phyloP scores from a whole-genome alignment of 2,888 invertebrate genomes.

The Chymomyza fuscimana region DNA sequence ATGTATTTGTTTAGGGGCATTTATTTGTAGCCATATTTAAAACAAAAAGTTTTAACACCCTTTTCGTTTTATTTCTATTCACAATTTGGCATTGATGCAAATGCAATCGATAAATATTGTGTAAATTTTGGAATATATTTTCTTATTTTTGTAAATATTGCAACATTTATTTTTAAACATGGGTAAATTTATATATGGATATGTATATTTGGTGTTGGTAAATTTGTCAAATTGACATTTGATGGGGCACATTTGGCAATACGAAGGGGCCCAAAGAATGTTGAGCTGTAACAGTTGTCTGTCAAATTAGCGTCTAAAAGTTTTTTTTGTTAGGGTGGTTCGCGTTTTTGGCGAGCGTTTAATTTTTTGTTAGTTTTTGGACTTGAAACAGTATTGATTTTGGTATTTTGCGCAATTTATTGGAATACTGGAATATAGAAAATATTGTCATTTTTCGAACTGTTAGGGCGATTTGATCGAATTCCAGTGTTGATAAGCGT shows the following conservation, averaged over 20 bases:
- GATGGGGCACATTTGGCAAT: constrained; percentile 53
- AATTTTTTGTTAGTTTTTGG: too few species aligned
- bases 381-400: too few species aligned
- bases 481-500: too few species aligned
- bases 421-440: too few species aligned
- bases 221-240: constrained; percentile 56
- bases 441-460: too few species aligned
- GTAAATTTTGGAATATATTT: constrained; percentile 16
- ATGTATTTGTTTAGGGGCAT: constrained; percentile 9
- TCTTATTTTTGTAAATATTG: constrained; percentile 27
- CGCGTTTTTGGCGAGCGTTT: neutral
- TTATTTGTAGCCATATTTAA: constrained; percentile 36
- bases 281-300: constrained; percentile 31
- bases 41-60: constrained; percentile 29
- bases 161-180: constrained; percentile 16
- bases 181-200: neutral
- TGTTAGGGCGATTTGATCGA: too few species aligned
- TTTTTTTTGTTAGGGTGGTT: neutral
- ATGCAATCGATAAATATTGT: neutral
- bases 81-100: constrained; percentile 1
- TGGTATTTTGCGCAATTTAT: too few species aligned
- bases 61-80: constrained; percentile 10
- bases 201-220: constrained; percentile 42
- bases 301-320: constrained; percentile 14
- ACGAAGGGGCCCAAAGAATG: neutral